A percentile compares a stretch with the other conserved stretches of the same genome.
Evolutionary conservation across 1,140 invertebrate species (phyloP).

Genomic region (Chironomus striatipennis): DNA sequence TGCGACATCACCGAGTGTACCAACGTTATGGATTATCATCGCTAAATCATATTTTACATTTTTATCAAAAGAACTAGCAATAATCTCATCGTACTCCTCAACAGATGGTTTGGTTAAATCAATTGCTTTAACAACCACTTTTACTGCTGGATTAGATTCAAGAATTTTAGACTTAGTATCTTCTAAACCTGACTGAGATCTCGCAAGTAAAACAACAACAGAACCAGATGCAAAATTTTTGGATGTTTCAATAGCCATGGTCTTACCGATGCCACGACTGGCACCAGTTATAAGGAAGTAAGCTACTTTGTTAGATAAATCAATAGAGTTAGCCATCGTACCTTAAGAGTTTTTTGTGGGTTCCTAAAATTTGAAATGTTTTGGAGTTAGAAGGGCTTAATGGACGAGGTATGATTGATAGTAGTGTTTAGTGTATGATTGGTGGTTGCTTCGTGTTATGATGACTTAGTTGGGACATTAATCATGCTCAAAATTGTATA

Average conservation of each 20-base stretch:
- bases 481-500: too few relatives aligned
- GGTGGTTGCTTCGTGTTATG: too few relatives aligned
- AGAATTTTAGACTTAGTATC: slow-evolving; percentile 50
- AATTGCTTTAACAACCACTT: slow-evolving; percentile 44
- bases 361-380: not conserved
- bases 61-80: slow-evolving; percentile 41
- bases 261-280: slow-evolving; percentile 76
- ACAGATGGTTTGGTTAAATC: slow-evolving; percentile 46
- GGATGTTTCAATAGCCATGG: slow-evolving; percentile 62
- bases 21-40: slow-evolving; percentile 85
- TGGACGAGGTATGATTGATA: too few relatives aligned
- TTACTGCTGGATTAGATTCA: slow-evolving; percentile 39
- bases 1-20: slow-evolving; percentile 66
- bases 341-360: not conserved
- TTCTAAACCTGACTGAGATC: slow-evolving; percentile 54
- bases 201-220: slow-evolving; percentile 64
- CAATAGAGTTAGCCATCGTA: slow-evolving; percentile 33
- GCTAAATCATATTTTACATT: slow-evolving; percentile 51
- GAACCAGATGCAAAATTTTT: slow-evolving; percentile 49
- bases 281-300: slow-evolving; percentile 72
- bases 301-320: slow-evolving; percentile 42
- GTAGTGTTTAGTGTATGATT: too few relatives aligned
- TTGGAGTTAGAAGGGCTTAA: too few relatives aligned
- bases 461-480: too few relatives aligned
- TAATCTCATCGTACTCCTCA: slow-evolving; percentile 36